These are phyloP conservation scores for Sprattus sprattus DNA, from an alignment of 2,113 vertebrate genomes.

Conservation along the genomic window DNA sequence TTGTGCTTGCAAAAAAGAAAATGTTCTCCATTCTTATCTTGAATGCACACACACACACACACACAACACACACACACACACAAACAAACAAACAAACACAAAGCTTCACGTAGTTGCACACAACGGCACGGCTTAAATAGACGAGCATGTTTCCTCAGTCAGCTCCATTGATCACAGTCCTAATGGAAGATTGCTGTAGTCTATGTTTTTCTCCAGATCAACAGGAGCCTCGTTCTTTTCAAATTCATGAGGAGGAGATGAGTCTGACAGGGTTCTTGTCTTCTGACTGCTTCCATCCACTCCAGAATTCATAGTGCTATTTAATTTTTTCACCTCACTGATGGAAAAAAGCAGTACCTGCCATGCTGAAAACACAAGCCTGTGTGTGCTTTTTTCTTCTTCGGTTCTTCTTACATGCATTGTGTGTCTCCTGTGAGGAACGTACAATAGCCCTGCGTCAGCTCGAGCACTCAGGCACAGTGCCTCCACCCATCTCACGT, in stretches of 20 bases:
- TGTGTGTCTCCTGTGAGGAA: neutral
- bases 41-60: neutral
- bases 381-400: neutral
- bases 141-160: neutral
- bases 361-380: neutral
- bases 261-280: neutral
- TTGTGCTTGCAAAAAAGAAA: neutral
- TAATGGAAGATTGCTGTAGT: neutral
- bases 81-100: neutral
- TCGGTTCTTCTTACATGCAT: neutral
- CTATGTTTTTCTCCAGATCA: neutral
- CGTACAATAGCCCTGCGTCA: neutral
- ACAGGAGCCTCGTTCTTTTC: neutral
- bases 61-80: neutral
- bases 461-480: neutral
- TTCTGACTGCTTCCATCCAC: neutral
- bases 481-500: neutral
- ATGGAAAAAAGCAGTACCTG: neutral
- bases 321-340: neutral
- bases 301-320: neutral
- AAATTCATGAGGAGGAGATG: conserved; percentile 9
- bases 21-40: neutral
- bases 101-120: neutral
- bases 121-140: neutral
- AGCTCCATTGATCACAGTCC: neutral